phyloP scores from a whole-genome alignment of 2,113 vertebrate genomes.

The Ibidorhyncha struthersii region DNA sequence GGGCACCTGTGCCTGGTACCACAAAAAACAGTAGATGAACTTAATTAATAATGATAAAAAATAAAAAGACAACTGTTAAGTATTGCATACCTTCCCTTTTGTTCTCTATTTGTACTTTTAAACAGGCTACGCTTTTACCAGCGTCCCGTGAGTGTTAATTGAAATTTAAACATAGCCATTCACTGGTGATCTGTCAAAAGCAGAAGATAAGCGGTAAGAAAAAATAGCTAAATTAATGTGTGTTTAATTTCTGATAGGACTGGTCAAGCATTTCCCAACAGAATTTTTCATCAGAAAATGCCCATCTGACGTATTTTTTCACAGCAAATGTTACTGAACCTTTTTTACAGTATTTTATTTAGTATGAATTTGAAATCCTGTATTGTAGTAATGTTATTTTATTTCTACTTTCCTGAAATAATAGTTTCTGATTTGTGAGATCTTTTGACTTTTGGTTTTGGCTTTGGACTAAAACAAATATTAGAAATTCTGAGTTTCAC shows the following conservation, averaged over 20 bases:
- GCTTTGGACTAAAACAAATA: background rate
- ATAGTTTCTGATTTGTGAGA: background rate
- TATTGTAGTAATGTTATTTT: background rate
- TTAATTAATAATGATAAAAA: background rate
- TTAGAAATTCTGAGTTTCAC: background rate
- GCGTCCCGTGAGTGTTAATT: background rate
- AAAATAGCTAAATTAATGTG: background rate
- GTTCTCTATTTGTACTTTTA: background rate
- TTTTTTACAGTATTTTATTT: background rate
- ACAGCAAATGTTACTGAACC: background rate
- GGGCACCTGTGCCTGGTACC: accelerated
- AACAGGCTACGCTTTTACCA: background rate
- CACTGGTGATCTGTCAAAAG: background rate
- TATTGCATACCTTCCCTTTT: background rate
- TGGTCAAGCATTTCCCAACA: background rate
- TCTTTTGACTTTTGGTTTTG: background rate
- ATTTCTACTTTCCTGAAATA: background rate
- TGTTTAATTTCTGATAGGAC: background rate
- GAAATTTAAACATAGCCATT: background rate
- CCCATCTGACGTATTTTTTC: background rate
- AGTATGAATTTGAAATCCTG: background rate
- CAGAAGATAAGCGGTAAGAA: background rate
- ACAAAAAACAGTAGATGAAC: background rate
- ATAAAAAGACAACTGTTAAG: background rate
- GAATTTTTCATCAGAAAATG: background rate